Base-by-base conservation (phyloP, 1,140 invertebrate genomes). In the Meteorus sp. region DNA sequence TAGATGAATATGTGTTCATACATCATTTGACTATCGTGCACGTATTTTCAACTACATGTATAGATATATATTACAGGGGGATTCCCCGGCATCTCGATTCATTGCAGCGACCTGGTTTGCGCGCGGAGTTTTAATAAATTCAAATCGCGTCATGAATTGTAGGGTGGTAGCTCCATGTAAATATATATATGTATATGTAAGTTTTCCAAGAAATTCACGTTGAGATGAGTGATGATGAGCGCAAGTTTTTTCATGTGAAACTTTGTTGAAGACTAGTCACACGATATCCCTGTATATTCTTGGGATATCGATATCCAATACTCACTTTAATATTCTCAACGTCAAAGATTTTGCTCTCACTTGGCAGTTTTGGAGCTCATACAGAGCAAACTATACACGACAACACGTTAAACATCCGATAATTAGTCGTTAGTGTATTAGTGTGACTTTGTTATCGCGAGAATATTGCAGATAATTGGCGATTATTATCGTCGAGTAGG, bases 361-460 rank as follows among this genome's bases (percentile, higher is more conserved):
- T 31, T 41, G 25, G 23, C n/a, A 29, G 19, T 11, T 33, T 7
- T 6, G 11, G 29, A 33, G 29, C 29, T 33, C 6, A 11, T 33
- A 11, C 6, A 6, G 29, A 33, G 11, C 6, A 15, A 5, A 20
- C 17, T n/a, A 15, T 2, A 35, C 19, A 58, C n/a, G 29, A 13
- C 31, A 15, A 39, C 43, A 47, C 29, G 31, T 48, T 51, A 59
- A 59, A 25, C 35, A 25, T 8, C 39, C 37, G 48, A 59, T 59
- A 59, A 59, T 59, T 59, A 48, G 52, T 59, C 56, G 56, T 52
- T 59, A 44, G 56, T 52, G 19, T 25, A 50, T 59, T 52, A 50
- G 39, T n/a, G 48, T 52, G 56, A 59, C n/a, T 9, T 13, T 20
- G 56, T 43, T 53, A 41, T 41, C 37, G 13, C 13, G 13, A 44